Evolutionary conservation across 2,888 invertebrate genomes (phyloP).

Genomic region (Aproaerema taeniolella): DNA sequence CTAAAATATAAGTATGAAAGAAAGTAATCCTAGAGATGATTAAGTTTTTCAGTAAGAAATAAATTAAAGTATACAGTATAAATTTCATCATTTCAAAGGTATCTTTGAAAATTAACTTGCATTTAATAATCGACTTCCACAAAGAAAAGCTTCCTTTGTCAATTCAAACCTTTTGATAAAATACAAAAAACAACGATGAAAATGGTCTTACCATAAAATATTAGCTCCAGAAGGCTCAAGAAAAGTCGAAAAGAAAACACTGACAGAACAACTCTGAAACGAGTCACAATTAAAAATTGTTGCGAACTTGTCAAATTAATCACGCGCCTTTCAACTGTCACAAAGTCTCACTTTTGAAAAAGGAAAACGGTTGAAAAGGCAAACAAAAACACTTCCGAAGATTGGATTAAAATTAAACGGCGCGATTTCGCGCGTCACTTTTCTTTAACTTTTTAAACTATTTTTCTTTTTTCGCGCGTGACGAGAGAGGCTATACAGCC

Average conservation of each 20-base stretch:
- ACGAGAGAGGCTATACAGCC: neutral
- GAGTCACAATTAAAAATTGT: slow-evolving; percentile 14
- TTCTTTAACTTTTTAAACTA: slow-evolving; percentile 11
- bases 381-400: slow-evolving; percentile 9
- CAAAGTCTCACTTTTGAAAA: slow-evolving; percentile 10
- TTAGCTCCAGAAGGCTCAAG: neutral
- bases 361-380: slow-evolving; percentile 7
- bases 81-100: no score
- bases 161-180: no score
- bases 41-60: no score
- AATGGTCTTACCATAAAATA: no score
- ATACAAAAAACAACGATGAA: no score
- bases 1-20: no score
- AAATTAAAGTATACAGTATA: no score
- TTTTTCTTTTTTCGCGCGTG: no score
- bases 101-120: no score
- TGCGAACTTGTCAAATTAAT: slow-evolving; percentile 14
- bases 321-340: slow-evolving; percentile 11
- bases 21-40: no score
- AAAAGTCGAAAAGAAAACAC: neutral
- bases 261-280: slow-evolving; percentile 7
- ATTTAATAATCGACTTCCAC: no score
- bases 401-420: slow-evolving; percentile 15
- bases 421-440: slow-evolving; percentile 7
- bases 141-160: no score